These are phyloP conservation scores for Paraescarpia echinospica DNA, from an alignment of 1,140 invertebrate genomes.

Conservation along the genomic window DNA sequence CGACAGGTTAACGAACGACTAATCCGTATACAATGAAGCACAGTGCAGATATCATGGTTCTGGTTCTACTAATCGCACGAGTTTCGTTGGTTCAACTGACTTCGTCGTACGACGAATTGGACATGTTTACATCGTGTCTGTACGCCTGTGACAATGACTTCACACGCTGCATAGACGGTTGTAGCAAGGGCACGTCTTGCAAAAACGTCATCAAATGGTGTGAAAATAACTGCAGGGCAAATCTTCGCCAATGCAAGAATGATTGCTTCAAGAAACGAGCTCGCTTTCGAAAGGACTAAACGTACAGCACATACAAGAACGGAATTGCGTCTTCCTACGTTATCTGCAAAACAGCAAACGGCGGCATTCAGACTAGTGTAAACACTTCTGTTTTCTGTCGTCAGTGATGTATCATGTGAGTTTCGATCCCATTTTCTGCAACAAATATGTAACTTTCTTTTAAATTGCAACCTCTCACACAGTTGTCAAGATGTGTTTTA, in stretches of 20 bases:
- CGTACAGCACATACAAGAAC: background rate
- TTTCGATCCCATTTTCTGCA: no score
- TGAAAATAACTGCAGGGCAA: background rate
- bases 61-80: background rate
- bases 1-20: background rate
- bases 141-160: background rate
- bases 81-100: background rate
- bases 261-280: background rate
- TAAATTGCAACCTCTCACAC: no score
- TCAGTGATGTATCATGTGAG: no score
- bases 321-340: no score
- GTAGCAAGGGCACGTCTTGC: background rate
- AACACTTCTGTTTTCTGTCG: no score
- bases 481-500: no score
- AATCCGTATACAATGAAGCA: background rate
- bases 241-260: background rate
- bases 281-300: background rate
- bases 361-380: no score
- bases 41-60: background rate
- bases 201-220: background rate
- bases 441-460: no score
- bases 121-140: background rate
- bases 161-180: background rate
- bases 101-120: background rate
- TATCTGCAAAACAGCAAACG: no score